These are phyloP conservation scores for Leptothorax acervorum DNA, from an alignment of 2,888 invertebrate genomes.

Conservation along the genomic window DNA sequence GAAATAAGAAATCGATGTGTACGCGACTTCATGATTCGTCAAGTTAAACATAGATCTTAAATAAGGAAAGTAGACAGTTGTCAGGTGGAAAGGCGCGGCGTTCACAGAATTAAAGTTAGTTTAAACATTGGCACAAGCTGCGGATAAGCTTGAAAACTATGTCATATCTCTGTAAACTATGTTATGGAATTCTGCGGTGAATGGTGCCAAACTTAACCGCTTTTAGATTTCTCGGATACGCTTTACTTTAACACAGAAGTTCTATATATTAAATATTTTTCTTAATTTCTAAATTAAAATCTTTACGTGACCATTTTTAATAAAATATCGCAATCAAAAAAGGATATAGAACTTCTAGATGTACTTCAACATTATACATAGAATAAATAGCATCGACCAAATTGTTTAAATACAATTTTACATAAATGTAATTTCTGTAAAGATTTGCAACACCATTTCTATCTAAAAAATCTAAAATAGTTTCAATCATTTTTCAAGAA, in stretches of 20 bases:
- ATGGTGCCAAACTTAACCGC: background rate
- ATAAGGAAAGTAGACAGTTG: constrained; percentile 45
- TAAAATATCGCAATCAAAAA: background rate
- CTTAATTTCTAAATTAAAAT: background rate
- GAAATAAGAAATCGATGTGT: constrained; percentile 8
- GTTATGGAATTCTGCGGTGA: background rate
- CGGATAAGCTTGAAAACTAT: constrained; percentile 24
- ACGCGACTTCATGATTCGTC: constrained; percentile 12
- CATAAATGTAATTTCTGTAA: too few species aligned
- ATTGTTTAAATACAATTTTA: too few species aligned
- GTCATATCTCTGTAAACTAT: constrained; percentile 16
- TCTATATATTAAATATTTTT: background rate
- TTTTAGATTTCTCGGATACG: background rate
- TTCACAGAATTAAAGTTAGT: constrained; percentile 64
- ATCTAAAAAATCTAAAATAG: background rate
- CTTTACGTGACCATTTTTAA: background rate
- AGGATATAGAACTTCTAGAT: background rate
- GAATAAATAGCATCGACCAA: background rate
- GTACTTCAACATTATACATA: background rate
- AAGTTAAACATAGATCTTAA: constrained; percentile 62
- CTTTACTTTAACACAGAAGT: background rate
- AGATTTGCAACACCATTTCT: too few species aligned
- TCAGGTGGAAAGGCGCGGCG: constrained; percentile 42
- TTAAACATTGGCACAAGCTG: constrained; percentile 61
- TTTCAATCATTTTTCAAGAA: background rate